These are phyloP conservation scores for Calephelis virginiensis DNA, from an alignment of 1,140 invertebrate genomes.

Conservation along the genomic window DNA sequence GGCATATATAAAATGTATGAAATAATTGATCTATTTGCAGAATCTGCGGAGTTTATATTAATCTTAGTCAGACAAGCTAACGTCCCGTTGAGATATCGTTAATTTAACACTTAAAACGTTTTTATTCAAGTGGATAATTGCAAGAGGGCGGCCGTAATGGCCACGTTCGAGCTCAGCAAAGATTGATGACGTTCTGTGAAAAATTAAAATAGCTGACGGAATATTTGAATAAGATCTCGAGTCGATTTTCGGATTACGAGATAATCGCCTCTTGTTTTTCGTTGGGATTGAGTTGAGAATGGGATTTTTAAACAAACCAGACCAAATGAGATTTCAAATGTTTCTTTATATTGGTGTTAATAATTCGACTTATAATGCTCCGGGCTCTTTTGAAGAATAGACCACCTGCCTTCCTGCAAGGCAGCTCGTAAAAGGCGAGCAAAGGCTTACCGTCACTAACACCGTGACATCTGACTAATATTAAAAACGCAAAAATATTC, in stretches of 20 bases:
- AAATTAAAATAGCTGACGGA: slow-evolving; percentile 65
- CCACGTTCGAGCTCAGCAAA: slow-evolving; percentile 59
- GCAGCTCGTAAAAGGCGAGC: too few species aligned
- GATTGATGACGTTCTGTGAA: slow-evolving; percentile 68
- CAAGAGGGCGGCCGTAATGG: slow-evolving; percentile 57
- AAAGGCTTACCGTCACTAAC: too few species aligned
- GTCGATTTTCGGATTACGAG: slow-evolving; percentile 50
- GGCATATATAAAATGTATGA: background rate
- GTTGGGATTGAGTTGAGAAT: too few species aligned
- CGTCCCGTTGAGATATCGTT: slow-evolving; percentile 68
- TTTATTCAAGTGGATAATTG: slow-evolving; percentile 74
- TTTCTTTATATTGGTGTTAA: too few species aligned
- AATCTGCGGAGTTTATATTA: slow-evolving; percentile 37
- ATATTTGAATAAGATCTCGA: slow-evolving; percentile 66
- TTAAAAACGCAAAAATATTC: too few species aligned
- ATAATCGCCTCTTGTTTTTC: slow-evolving; percentile 28
- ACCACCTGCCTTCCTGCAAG: too few species aligned
- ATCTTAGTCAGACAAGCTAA: slow-evolving; percentile 63
- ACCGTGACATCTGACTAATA: too few species aligned
- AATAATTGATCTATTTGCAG: background rate
- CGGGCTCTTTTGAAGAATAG: too few species aligned
- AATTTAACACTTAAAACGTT: slow-evolving; percentile 76
- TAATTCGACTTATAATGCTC: too few species aligned
- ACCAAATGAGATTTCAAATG: too few species aligned
- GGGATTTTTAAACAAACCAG: too few species aligned